A percentile compares a stretch with the other conserved stretches of the same genome.
phyloP scores from a whole-genome alignment of 2,797 vertebrate species.

The Myotis vivesi region DNA sequence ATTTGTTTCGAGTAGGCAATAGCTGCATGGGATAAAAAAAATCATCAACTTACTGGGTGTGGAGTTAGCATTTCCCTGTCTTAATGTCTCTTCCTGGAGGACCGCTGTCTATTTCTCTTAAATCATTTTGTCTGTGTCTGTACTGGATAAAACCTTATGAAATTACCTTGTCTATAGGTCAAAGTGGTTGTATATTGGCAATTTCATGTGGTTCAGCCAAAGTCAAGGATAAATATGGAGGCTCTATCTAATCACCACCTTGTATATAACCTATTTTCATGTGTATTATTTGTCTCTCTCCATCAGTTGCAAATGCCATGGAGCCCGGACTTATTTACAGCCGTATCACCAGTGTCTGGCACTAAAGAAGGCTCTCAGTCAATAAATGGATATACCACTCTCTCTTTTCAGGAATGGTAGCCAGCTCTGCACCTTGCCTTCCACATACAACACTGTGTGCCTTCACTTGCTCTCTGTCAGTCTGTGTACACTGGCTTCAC shows the following conservation, averaged over 20 bases:
- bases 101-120: background rate
- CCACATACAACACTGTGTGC: background rate
- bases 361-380: background rate
- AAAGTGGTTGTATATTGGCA: background rate
- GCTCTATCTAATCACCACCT: background rate
- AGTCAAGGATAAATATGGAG: background rate
- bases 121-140: background rate
- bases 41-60: background rate
- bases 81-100: background rate
- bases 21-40: background rate
- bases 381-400: background rate
- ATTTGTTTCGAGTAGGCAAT: slow-evolving; percentile 26
- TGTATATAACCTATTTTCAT: background rate
- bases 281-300: background rate
- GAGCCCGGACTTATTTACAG: background rate
- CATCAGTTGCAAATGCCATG: background rate
- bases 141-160: background rate
- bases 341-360: background rate
- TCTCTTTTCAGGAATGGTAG: background rate
- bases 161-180: background rate
- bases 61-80: background rate
- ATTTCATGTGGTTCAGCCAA: background rate
- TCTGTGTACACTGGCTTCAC: background rate
- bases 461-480: background rate
- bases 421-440: background rate